phyloP scores from a whole-genome alignment of 2,797 vertebrate species.

The Luscinia luscinia region DNA sequence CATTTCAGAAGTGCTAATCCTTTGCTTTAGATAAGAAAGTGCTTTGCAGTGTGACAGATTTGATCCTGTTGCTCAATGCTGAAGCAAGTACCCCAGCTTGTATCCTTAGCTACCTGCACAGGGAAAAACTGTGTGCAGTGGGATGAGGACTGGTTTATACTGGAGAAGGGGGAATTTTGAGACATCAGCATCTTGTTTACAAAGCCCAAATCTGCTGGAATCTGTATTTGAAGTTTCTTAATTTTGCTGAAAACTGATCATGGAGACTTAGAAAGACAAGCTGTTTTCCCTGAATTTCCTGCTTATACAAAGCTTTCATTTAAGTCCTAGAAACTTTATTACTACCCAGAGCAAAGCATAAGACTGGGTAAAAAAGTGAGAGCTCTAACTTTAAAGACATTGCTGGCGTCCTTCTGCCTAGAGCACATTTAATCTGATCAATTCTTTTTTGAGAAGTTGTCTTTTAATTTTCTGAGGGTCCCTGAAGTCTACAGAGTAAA shows the following conservation, averaged over 20 bases:
- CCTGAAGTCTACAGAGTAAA: neutral
- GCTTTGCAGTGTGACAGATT: neutral
- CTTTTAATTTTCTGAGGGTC: neutral
- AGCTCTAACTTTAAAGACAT: slow-evolving; percentile 11
- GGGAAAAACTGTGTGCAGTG: neutral
- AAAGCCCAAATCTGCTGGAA: slow-evolving; percentile 14
- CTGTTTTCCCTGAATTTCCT: slow-evolving; percentile 47
- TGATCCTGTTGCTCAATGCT: neutral
- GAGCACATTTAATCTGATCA: neutral
- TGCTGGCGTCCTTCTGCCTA: neutral
- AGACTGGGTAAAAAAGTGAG: neutral
- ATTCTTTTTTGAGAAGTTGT: neutral
- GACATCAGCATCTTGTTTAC: neutral
- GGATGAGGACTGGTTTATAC: neutral
- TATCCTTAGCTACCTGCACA: neutral
- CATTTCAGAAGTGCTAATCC: slow-evolving; percentile 28
- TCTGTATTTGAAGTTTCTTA: slow-evolving; percentile 3
- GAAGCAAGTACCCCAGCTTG: neutral
- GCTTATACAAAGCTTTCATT: slow-evolving; percentile 49
- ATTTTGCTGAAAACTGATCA: slow-evolving; percentile 60
- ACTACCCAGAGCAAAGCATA: neutral
- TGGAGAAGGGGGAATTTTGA: neutral
- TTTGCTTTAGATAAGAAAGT: neutral
- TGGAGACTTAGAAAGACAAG: slow-evolving; percentile 27
- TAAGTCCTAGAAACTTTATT: slow-evolving; percentile 35